Evolutionary conservation across 2,113 vertebrate species (phyloP).

Genomic region (Anarhynchus alexandrinus): DNA sequence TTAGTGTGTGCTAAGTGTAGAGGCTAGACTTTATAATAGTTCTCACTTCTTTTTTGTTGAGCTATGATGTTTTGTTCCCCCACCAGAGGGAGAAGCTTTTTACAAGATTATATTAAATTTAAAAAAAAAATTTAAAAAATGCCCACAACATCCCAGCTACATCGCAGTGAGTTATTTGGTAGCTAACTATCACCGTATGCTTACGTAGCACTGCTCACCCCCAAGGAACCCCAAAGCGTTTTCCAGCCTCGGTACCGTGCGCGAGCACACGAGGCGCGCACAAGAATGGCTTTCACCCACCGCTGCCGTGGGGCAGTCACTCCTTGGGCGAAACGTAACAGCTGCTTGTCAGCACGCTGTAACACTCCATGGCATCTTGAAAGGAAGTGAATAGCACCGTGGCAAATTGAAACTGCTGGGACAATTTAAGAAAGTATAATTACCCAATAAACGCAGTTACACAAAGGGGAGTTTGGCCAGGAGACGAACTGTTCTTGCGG

Average conservation of each 20-base stretch:
- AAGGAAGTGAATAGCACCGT: not conserved
- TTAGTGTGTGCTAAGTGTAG: not conserved
- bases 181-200: not conserved
- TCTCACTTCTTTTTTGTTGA: not conserved
- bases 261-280: accelerated
- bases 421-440: not conserved
- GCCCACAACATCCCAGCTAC: not conserved
- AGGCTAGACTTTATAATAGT: not conserved
- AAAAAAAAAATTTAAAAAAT: not conserved
- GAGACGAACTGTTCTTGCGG: not conserved
- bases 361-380: not conserved
- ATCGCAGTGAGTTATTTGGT: not conserved
- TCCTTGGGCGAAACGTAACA: not conserved
- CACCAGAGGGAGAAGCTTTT: not conserved
- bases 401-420: slow-evolving; percentile 29
- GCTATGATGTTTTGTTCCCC: not conserved
- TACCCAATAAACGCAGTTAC: not conserved
- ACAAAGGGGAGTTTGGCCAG: not conserved
- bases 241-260: not conserved
- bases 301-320: accelerated
- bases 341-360: not conserved
- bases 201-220: not conserved
- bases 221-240: not conserved
- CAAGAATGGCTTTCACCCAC: not conserved
- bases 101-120: not conserved